These are phyloP conservation scores for Heliconius himera DNA, from an alignment of 1,140 invertebrate species.

Conservation along the genomic window DNA sequence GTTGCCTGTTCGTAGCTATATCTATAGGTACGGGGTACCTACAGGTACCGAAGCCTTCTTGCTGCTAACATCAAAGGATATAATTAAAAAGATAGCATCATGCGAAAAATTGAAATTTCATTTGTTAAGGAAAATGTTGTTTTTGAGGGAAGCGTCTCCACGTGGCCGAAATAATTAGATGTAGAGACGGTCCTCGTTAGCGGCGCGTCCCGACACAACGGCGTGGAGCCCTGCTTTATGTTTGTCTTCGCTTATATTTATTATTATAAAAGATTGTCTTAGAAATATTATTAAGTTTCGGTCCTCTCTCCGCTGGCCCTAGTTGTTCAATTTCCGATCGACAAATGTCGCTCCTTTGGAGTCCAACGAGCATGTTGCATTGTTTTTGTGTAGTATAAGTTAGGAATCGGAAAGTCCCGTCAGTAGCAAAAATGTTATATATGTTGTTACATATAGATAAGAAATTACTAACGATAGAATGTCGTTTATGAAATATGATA, in stretches of 20 bases:
- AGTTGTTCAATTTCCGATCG: slow-evolving; percentile 4
- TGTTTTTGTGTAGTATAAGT: background rate
- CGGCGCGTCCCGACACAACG: background rate
- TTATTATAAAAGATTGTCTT: slow-evolving; percentile 1
- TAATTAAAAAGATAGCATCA: slow-evolving; percentile 21
- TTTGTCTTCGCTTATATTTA: slow-evolving; percentile 3
- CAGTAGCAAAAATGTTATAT: too few relatives aligned
- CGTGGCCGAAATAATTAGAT: slow-evolving; percentile 10
- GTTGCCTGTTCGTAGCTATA: background rate
- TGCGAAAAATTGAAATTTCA: slow-evolving; percentile 24
- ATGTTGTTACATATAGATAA: too few relatives aligned
- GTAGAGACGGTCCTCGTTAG: background rate
- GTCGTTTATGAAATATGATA: too few relatives aligned
- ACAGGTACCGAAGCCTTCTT: background rate
- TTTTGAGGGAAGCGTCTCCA: background rate
- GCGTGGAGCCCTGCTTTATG: background rate
- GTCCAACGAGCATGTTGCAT: background rate
- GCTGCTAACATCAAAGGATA: slow-evolving; percentile 6
- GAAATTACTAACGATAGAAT: too few relatives aligned
- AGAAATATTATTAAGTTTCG: background rate
- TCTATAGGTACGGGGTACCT: too few relatives aligned
- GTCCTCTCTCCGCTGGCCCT: background rate
- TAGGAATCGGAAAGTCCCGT: background rate
- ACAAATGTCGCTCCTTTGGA: background rate
- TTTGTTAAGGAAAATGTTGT: slow-evolving; percentile 14